Percentiles rank a stretch among this genome's conserved stretches.
These are phyloP conservation scores for Brachypalpus laphriformis DNA, from an alignment of 2,888 invertebrate genomes.

Conservation along the genomic window DNA sequence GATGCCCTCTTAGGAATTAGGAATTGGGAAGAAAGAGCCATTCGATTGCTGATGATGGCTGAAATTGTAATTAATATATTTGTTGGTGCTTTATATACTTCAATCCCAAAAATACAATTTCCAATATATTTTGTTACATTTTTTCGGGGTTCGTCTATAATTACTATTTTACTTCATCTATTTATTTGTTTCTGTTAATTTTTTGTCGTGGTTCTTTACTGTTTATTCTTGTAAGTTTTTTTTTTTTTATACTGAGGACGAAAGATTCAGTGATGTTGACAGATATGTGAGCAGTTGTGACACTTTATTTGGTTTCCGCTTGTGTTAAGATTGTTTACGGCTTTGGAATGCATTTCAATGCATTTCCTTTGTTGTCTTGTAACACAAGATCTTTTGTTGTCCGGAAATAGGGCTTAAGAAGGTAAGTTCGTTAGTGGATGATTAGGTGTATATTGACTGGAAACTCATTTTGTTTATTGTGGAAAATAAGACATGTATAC, in stretches of 20 bases:
- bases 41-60: constrained; percentile 57
- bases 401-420: constrained; percentile 58
- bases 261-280: constrained; percentile 54
- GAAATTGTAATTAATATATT: constrained; percentile 70
- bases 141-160: constrained; percentile 21
- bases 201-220: constrained; percentile 22
- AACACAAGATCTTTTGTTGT: constrained; percentile 54
- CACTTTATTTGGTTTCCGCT: constrained; percentile 65
- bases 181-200: constrained; percentile 25
- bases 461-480: neutral
- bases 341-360: constrained; percentile 44
- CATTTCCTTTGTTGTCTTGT: constrained; percentile 54
- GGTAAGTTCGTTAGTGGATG: constrained; percentile 40
- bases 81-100: constrained; percentile 43
- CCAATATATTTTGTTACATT: constrained; percentile 40
- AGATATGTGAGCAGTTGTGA: constrained; percentile 65
- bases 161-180: constrained; percentile 44
- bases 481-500: neutral
- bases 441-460: constrained; percentile 40
- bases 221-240: constrained; percentile 51
- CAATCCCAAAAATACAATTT: constrained; percentile 47
- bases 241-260: constrained; percentile 10
- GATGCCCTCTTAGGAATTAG: constrained; percentile 60
- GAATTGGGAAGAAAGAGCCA: constrained; percentile 53
- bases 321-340: constrained; percentile 40